These are phyloP conservation scores for Apoda limacodes DNA, from an alignment of 2,888 invertebrate species.

Conservation along the genomic window DNA sequence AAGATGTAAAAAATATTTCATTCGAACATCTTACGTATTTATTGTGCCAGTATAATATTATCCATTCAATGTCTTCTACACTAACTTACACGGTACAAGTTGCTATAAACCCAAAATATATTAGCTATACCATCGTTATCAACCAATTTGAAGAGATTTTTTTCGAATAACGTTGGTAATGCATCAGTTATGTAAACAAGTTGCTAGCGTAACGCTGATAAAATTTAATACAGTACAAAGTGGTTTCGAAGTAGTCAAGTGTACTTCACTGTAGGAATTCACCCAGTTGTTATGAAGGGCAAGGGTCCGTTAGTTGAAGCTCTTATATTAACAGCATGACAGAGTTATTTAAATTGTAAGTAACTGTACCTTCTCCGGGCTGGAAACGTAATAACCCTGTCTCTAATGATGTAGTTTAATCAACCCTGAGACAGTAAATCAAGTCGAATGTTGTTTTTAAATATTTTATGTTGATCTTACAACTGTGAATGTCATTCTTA, in stretches of 20 bases:
- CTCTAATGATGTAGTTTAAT: slow-evolving; percentile 30
- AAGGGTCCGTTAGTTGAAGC: slow-evolving; percentile 45
- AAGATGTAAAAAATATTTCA: too few relatives aligned
- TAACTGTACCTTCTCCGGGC: slow-evolving; percentile 42
- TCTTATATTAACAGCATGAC: slow-evolving; percentile 42
- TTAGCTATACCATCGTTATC: too few relatives aligned
- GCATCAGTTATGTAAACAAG: slow-evolving; percentile 40
- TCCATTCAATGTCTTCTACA: too few relatives aligned
- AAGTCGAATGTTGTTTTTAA: too few relatives aligned
- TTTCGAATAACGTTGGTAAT: too few relatives aligned
- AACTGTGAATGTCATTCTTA: too few relatives aligned
- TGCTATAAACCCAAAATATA: too few relatives aligned
- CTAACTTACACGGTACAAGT: too few relatives aligned
- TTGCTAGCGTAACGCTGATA: slow-evolving; percentile 27
- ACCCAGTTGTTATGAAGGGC: slow-evolving; percentile 46
- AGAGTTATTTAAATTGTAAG: slow-evolving; percentile 55
- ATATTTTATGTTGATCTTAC: too few relatives aligned
- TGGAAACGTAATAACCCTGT: slow-evolving; percentile 43
- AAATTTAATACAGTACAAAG: slow-evolving; percentile 23
- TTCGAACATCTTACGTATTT: too few relatives aligned
- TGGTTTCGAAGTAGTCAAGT: slow-evolving; percentile 21
- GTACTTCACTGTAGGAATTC: slow-evolving; percentile 14
- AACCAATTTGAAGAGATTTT: too few relatives aligned
- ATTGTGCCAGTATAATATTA: too few relatives aligned
- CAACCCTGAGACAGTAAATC: slow-evolving; percentile 12